Evolutionary conservation across 1,140 invertebrate species (phyloP).

Genomic region (Zaprionus ghesquierei): DNA sequence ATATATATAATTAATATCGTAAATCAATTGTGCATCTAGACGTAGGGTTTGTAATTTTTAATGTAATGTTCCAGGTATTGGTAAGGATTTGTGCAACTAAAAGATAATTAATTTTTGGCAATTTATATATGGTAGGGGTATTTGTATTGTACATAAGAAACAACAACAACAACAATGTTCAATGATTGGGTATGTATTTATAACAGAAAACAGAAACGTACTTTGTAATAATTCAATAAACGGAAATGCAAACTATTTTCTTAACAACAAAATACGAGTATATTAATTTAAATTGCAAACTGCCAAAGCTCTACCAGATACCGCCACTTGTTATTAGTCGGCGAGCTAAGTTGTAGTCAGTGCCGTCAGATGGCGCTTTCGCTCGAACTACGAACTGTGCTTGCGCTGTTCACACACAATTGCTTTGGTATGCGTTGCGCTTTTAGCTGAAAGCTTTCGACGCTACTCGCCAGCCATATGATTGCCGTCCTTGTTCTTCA

Average conservation of each 20-base stretch:
- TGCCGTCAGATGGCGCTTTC: slow-evolving; percentile 13
- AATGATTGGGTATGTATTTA: slow-evolving; percentile 42
- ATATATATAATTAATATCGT: slow-evolving; percentile 14
- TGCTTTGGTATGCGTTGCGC: slow-evolving; percentile 29
- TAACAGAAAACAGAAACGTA: slow-evolving; percentile 20
- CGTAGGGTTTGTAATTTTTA: slow-evolving; percentile 72
- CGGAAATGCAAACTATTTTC: slow-evolving; percentile 50
- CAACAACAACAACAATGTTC: slow-evolving; percentile 38
- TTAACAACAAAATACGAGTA: slow-evolving; percentile 20
- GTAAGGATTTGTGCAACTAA: slow-evolving; percentile 64
- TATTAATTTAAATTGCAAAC: neutral
- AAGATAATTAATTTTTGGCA: slow-evolving; percentile 67
- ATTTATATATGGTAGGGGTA: slow-evolving; percentile 44
- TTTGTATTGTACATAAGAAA: slow-evolving; percentile 25
- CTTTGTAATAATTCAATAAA: slow-evolving; percentile 43
- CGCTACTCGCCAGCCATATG: slow-evolving; percentile 53
- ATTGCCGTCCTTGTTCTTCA: slow-evolving; percentile 82
- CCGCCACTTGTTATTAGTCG: too few species aligned
- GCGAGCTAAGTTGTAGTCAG: neutral
- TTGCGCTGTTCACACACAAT: slow-evolving; percentile 4
- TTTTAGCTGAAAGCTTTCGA: slow-evolving; percentile 59
- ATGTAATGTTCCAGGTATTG: slow-evolving; percentile 57
- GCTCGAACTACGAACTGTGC: neutral
- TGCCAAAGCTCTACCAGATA: slow-evolving; percentile 15
- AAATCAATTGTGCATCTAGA: slow-evolving; percentile 72